Percentiles rank a stretch among this genome's conserved stretches.
Evolutionary conservation across 2,797 vertebrate genomes (phyloP).

Genomic region (Labroides dimidiatus): DNA sequence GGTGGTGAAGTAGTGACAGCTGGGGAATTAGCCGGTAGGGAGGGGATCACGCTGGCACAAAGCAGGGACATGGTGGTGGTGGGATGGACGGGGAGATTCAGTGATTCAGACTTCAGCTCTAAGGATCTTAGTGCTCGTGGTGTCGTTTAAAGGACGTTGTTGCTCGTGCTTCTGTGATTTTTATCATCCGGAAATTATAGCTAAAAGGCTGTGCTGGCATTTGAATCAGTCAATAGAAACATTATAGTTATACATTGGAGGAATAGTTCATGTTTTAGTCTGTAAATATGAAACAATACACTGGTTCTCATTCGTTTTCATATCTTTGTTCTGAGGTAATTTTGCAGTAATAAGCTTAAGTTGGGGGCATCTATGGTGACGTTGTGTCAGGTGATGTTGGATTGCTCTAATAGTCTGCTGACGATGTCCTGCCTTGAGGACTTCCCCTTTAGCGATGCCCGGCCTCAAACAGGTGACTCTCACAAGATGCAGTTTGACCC

Average conservation of each 20-base stretch:
- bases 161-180: neutral
- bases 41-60: constrained; percentile 39
- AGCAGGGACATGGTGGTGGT: constrained; percentile 14
- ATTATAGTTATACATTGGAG: neutral
- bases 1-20: constrained; percentile 53
- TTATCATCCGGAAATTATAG: neutral
- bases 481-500: constrained; percentile 22
- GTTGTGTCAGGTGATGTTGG: constrained; percentile 22
- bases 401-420: constrained; percentile 13
- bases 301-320: neutral
- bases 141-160: constrained; percentile 18
- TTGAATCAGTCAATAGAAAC: neutral
- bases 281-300: neutral
- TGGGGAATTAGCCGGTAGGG: constrained; percentile 55
- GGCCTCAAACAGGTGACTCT: constrained; percentile 14
- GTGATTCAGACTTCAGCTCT: constrained; percentile 22
- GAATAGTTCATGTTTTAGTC: neutral
- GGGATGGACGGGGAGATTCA: constrained; percentile 9
- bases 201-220: neutral
- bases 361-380: neutral
- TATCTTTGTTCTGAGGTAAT: neutral
- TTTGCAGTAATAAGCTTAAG: neutral
- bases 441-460: constrained; percentile 2
- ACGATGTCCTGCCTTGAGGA: neutral
- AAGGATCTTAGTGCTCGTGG: constrained; percentile 1